Percentiles rank a stretch among this genome's conserved stretches.
Conservation (phyloP, 2,888 invertebrate genomes). For the Lithophane leautieri region DNA sequence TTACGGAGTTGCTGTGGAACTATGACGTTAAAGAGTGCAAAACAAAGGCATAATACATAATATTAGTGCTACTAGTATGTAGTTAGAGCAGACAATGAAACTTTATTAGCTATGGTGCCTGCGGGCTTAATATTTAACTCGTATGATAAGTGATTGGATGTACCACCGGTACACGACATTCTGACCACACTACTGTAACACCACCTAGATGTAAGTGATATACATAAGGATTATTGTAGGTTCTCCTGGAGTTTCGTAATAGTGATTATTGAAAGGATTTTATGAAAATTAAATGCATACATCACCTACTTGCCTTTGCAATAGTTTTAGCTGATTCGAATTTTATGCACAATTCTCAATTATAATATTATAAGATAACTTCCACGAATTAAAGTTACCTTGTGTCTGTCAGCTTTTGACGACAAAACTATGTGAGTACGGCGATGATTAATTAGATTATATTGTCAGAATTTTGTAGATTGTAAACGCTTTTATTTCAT, state of each 20-base stretch:
- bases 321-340: slow-evolving; percentile 84
- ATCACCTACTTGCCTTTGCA: slow-evolving; percentile 89
- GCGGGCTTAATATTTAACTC: slow-evolving; percentile 71
- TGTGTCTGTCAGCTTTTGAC: slow-evolving; percentile 77
- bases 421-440: slow-evolving; percentile 67
- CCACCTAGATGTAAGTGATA: slow-evolving; percentile 82
- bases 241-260: slow-evolving; percentile 76
- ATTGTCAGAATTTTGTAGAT: slow-evolving; percentile 64
- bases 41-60: slow-evolving; percentile 85
- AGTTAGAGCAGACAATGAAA: slow-evolving; percentile 79
- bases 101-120: slow-evolving; percentile 75
- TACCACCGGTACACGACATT: slow-evolving; percentile 70
- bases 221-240: slow-evolving; percentile 71
- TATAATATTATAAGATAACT: slow-evolving; percentile 74
- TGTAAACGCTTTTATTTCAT: slow-evolving; percentile 62
- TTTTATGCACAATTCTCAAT: slow-evolving; percentile 84
- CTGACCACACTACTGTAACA: slow-evolving; percentile 84
- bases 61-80: slow-evolving; percentile 85
- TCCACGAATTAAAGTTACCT: slow-evolving; percentile 85
- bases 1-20: slow-evolving; percentile 81
- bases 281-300: slow-evolving; percentile 79
- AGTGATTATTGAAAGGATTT: slow-evolving; percentile 68
- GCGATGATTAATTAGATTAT: slow-evolving; percentile 63
- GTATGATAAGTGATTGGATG: slow-evolving; percentile 73
- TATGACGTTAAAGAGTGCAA: slow-evolving; percentile 76